Conservation (phyloP, 2,113 vertebrate species). For the Cheilinus undulatus region DNA sequence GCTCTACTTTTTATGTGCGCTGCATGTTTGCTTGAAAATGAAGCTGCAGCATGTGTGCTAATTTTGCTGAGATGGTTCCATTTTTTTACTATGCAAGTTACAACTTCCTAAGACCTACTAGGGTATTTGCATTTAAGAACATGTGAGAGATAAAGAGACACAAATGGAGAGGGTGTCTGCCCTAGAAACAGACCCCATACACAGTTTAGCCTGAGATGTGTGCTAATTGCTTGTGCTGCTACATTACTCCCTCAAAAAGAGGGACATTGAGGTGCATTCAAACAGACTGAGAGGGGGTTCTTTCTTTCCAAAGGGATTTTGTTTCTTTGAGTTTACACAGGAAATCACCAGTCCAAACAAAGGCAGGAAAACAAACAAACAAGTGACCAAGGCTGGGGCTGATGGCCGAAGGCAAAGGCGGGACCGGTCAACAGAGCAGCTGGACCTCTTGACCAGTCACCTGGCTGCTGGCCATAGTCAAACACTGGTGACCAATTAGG, state of each 20-base stretch:
- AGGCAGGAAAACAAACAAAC: slow-evolving; percentile 80
- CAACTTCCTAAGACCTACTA: slow-evolving; percentile 3
- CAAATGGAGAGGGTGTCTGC: neutral
- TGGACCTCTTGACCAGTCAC: slow-evolving; percentile 66
- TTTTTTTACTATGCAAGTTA: neutral
- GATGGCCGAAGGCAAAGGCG: slow-evolving; percentile 35
- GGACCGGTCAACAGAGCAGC: slow-evolving; percentile 36
- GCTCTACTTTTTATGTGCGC: slow-evolving; percentile 49
- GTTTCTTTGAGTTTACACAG: slow-evolving; percentile 68
- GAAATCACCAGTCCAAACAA: slow-evolving; percentile 78
- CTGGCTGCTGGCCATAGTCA: slow-evolving; percentile 57
- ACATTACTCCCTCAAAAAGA: slow-evolving; percentile 24
- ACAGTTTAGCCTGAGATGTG: slow-evolving; percentile 10
- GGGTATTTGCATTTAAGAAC: slow-evolving; percentile 10
- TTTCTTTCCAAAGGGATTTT: slow-evolving; percentile 40
- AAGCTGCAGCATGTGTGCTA: slow-evolving; percentile 13
- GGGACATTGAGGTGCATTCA: slow-evolving; percentile 25
- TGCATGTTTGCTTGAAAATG: slow-evolving; percentile 36
- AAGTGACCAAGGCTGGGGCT: slow-evolving; percentile 49
- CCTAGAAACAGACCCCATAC: slow-evolving; percentile 16
- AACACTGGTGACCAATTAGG: slow-evolving; percentile 63
- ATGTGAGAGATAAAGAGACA: neutral
- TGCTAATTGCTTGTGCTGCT: slow-evolving; percentile 27
- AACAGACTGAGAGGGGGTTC: slow-evolving; percentile 37
- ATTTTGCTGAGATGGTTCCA: slow-evolving; percentile 34